Base-by-base conservation (phyloP, 2,888 invertebrate species). In the Ichneumoninae sp. region DNA sequence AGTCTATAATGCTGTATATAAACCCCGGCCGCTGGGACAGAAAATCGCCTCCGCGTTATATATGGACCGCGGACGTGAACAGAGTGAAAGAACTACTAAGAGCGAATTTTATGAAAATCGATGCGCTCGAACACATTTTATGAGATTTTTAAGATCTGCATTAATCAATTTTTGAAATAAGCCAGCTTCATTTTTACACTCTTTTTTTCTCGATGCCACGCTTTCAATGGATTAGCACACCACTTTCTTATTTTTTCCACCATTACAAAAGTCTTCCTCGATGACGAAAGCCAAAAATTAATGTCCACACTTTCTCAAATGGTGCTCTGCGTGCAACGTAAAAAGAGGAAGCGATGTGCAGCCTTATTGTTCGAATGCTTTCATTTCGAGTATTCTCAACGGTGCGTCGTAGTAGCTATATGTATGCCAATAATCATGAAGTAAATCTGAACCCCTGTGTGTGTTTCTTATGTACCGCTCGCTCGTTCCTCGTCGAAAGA, bases 341-440 rank as follows among this genome's bases (percentile, higher is more conserved):
- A 47, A 4, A 47, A 16, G 44, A 47, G 44, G 44, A 47, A 47
- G 44, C 3, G 16, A 62, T 6, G 2, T 62, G n/a, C n/a, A 16
- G 62, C 7, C n/a, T n/a, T 44, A 26, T 16, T 22, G 7, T 57
- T 40, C 40, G 71, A 52, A 70, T 52, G 26, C 52, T 57, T 60
- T 57, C 26, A 40, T 57, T 40, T 44, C 30, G 44, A 26, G 62
- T 66, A 80, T 60, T 47, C 68, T n/a, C 47, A 62, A 57, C 44
- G 30, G 22, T 40, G 52, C 54, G 62, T 68, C 69, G 70, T 69
- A 10, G 76, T 54, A 80, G 26, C 69, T 68, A 72, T 85, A 62
- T 30, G 30, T 13, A 72, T 77, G 72, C 79, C 82, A 81, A 86
- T 87, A 85, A 86, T 86, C 85, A 84, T 85, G 79, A 82, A 84